phyloP scores from a whole-genome alignment of 2,113 vertebrate genomes.

The Mobula hypostoma region DNA sequence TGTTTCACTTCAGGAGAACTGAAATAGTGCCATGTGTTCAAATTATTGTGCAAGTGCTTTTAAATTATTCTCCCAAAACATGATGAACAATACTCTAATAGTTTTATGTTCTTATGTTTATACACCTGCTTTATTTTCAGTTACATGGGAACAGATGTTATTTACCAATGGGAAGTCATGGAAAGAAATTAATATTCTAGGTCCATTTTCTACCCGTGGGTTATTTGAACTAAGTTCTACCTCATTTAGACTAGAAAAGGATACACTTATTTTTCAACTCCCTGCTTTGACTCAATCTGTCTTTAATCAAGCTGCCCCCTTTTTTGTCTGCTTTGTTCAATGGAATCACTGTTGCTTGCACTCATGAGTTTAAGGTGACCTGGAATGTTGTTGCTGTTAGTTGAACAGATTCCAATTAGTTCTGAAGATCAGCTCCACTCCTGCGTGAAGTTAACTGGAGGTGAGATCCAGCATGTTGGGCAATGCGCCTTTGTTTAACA shows the following conservation, averaged over 20 bases:
- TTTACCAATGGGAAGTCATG: not conserved
- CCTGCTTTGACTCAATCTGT: not conserved
- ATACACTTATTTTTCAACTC: not conserved
- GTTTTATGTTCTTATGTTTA: not conserved
- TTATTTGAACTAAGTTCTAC: not conserved
- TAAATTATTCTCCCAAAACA: not conserved
- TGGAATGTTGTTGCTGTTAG: too few relatives aligned
- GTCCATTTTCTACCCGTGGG: not conserved
- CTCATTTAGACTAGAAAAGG: not conserved
- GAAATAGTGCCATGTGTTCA: too few relatives aligned
- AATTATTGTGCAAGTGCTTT: not conserved
- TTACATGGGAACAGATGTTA: not conserved
- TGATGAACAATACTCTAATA: not conserved
- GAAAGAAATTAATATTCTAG: not conserved
- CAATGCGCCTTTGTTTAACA: too few relatives aligned
- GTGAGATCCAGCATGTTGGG: too few relatives aligned
- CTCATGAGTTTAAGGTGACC: too few relatives aligned
- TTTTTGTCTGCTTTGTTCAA: not conserved
- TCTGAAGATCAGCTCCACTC: too few relatives aligned
- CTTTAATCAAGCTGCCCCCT: not conserved
- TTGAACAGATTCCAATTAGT: too few relatives aligned
- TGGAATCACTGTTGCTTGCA: not conserved
- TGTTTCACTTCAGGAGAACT: too few relatives aligned
- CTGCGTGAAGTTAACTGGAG: too few relatives aligned
- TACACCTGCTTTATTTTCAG: conserved; percentile 7